Conservation (phyloP, 1,140 invertebrate genomes). For the Elymnias hypermnestra region DNA sequence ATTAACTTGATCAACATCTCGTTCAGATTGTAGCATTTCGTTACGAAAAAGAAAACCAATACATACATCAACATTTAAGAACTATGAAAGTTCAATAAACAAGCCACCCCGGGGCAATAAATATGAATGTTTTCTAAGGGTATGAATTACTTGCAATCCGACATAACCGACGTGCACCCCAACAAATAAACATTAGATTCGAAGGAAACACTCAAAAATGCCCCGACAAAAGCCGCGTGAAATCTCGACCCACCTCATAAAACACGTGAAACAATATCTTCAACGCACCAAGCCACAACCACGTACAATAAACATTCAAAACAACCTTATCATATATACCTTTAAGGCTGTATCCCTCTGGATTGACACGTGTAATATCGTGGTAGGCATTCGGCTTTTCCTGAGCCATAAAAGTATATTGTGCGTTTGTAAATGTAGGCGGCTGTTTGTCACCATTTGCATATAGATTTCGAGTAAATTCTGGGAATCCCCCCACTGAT, state of each 20-base stretch:
- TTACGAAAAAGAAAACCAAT: too few relatives aligned
- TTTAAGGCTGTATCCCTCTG: constrained; percentile 26
- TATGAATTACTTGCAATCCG: constrained; percentile 47
- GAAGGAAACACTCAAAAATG: constrained; percentile 63
- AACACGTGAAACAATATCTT: constrained; percentile 74
- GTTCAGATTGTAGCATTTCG: too few relatives aligned
- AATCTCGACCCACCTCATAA: constrained; percentile 72
- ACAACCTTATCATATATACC: constrained; percentile 10
- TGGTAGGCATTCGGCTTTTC: constrained; percentile 54
- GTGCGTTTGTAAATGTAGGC: constrained; percentile 66
- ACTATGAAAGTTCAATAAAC: constrained; percentile 38
- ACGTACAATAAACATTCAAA: constrained; percentile 2
- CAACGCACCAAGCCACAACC: constrained; percentile 34
- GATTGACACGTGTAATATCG: constrained; percentile 3
- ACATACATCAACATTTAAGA: constrained; percentile 7
- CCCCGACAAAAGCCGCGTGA: constrained; percentile 56
- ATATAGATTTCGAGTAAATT: constrained; percentile 52
- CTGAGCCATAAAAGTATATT: constrained; percentile 72
- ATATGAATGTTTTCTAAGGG: constrained; percentile 44
- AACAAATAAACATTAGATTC: constrained; percentile 46
- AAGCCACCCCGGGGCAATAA: constrained; percentile 34
- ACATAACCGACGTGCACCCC: constrained; percentile 38
- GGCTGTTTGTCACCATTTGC: constrained; percentile 72
- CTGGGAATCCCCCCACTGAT: constrained; percentile 25
- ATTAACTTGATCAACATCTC: too few relatives aligned